These are phyloP conservation scores for Calosoma granatense DNA, from an alignment of 1,140 invertebrate species.

Conservation along the genomic window DNA sequence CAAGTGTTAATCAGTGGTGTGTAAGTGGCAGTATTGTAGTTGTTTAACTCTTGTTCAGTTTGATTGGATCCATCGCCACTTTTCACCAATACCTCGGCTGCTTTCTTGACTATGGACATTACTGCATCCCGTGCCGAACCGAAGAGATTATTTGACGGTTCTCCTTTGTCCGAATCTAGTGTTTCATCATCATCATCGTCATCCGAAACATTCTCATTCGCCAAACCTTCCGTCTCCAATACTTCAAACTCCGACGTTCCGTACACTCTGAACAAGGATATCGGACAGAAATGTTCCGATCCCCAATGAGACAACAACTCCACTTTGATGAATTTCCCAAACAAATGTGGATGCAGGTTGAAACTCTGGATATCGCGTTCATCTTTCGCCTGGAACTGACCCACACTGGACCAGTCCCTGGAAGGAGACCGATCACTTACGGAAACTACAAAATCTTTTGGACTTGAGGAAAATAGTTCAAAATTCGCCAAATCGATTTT, in stretches of 20 bases:
- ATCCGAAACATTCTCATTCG: constrained; percentile 37
- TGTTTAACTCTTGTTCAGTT: constrained; percentile 19
- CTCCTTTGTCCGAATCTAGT: constrained; percentile 35
- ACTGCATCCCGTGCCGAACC: constrained; percentile 77
- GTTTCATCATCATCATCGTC: constrained; percentile 48
- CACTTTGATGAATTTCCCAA: constrained; percentile 89
- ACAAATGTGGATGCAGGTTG: constrained; percentile 62
- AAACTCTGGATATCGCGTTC: constrained; percentile 83
- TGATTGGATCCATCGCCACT: constrained; percentile 43
- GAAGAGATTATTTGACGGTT: constrained; percentile 55
- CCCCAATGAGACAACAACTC: constrained; percentile 91
- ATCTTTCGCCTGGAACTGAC: constrained; percentile 79
- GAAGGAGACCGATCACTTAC: constrained; percentile 78
- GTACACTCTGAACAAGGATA: constrained; percentile 84
- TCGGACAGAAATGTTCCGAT: constrained; percentile 93
- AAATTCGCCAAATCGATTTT: constrained; percentile 95
- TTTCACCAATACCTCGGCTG: constrained; percentile 67
- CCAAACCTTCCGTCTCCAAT: constrained; percentile 62
- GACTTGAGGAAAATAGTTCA: constrained; percentile 95
- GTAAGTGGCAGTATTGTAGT: constrained; percentile 23
- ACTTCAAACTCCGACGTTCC: constrained; percentile 88
- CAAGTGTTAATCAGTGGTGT: constrained; percentile 34
- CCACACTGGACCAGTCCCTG: constrained; percentile 83
- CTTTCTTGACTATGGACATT: constrained; percentile 80
- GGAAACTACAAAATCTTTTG: constrained; percentile 78